Conservation (phyloP, 2,797 vertebrate species). For the Danio tinwini region DNA sequence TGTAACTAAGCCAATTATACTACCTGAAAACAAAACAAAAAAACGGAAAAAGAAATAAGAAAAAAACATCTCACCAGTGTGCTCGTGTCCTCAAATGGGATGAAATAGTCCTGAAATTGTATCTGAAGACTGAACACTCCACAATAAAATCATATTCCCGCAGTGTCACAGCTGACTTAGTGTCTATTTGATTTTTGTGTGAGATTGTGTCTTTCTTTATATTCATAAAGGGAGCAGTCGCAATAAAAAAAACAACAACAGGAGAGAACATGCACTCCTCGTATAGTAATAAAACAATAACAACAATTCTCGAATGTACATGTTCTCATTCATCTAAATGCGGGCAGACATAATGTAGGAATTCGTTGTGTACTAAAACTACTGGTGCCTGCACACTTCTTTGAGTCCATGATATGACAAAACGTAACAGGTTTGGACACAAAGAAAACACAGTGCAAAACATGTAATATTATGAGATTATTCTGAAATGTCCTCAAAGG, state of each 20-base stretch:
- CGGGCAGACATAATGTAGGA: neutral
- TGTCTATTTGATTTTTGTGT: neutral
- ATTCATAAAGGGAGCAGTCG: constrained; percentile 17
- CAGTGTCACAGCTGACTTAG: neutral
- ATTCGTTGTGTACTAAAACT: constrained; percentile 7
- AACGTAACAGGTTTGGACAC: neutral
- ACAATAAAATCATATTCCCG: constrained; percentile 13
- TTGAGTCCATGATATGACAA: neutral
- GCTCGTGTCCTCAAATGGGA: constrained; percentile 1
- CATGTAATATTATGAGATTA: neutral
- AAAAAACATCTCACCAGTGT: neutral
- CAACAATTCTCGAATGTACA: neutral
- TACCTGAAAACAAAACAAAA: neutral
- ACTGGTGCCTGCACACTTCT: neutral
- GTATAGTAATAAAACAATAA: neutral
- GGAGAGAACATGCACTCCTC: constrained; percentile 20
- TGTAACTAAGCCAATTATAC: neutral
- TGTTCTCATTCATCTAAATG: constrained; percentile 1
- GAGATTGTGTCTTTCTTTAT: neutral
- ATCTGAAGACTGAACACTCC: constrained; percentile 37
- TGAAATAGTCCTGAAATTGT: neutral
- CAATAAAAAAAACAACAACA: neutral
- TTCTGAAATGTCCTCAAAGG: neutral
- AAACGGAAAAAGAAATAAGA: neutral
- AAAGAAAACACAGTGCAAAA: constrained; percentile 4